Base-by-base conservation (phyloP, 1,140 invertebrate genomes). In the Thaumetopoea pityocampa region DNA sequence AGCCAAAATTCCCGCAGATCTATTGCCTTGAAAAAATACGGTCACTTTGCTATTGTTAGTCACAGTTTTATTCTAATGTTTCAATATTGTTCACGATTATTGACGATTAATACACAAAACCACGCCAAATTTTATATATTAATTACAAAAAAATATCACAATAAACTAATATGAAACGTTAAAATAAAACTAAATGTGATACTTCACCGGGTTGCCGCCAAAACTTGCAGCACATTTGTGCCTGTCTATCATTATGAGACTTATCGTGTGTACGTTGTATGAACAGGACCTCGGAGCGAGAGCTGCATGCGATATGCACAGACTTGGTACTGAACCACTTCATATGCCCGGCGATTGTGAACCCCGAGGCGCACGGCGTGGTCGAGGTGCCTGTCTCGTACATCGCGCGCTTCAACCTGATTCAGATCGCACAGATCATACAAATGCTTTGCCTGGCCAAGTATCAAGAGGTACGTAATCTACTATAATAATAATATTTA, bases 311-410 rank as follows among this genome's bases (percentile, higher is more conserved):
- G 4, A 91, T 99, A 58, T 96, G 95, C 67, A 95, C 94, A 0
- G 97, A 99, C 72, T 85, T 99, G 9, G 92, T 99, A 5, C 96
- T 99, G 71, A 94, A 93, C 1, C 90, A 95, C 58, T 98, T 98
- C 56, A 95, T 99, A 43, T 99, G 97, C 67, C 96, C 96, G 4
- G 97, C 96, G 0, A 96, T 99, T 26, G 94, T 97, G 14, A 96
- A 98, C 86, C 97, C 98, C 0, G 97, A 99, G 82, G 92, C 95
- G 0, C 93, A 96, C 78, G 97, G 96, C n/a, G 95, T 99, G 27
- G 95, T 94, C 0, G 97, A 98, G 69, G 93, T 94, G 1, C 94
- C 95, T n/a, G 94, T 99, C 17, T 96, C 94, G 37, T 90, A 95
- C 50, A 90, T 97, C 18, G 95, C 95, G 3, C 85, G 96, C 12